Evolutionary conservation across 2,797 vertebrate genomes (phyloP), one percentile per base, ranked within the genome.

Genomic region (Vireo griseus): DNA sequence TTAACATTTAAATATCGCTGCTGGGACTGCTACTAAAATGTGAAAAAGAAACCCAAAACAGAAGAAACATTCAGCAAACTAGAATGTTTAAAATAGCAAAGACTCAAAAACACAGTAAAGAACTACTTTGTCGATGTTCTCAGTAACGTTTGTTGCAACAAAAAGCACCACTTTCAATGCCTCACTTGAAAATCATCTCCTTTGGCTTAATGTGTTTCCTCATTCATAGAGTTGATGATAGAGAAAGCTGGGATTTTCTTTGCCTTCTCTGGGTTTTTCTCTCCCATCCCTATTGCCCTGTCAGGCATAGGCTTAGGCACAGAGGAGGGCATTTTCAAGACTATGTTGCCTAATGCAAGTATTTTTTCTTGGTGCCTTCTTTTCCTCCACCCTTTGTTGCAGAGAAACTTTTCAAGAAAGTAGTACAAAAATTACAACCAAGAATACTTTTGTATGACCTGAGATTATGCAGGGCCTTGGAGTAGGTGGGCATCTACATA

Each of bases 31-130:
- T 89, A 44, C 28, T 48, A 15, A 82, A 61, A 22, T 55, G 28
- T 72, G 65, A 51, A 68, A 73, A 68, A 50, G 28, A 90, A 74
- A 66, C 16, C 1, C 3, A 14, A 59, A 93, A 42, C 10, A 68
- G 42, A 83, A 65, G 31, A 74, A 92, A 42, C 6, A 6, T 40
- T 74, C 25, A 24, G 42, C 48, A 68, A 86, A 81, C 18, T 16
- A 20, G 10, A 31, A 72, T 39, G 3, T 58, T 83, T 65, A 50
- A 81, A 86, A 65, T 16, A 73, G 42, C 1, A 5, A 57, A 72
- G 15, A 42, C 16, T 55, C 65, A 10, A 45, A 75, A 81, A 76
- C 28, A 18, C 12, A 0, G 0, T 31, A 5, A n/a, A 42, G 24
- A 77, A 26, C 20, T 39, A 25, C 31, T 73, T 68, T 48, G 4